A percentile compares a stretch with the other conserved stretches of the same genome.
phyloP scores from a whole-genome alignment of 2,797 vertebrate species.

The Somateria mollissima region DNA sequence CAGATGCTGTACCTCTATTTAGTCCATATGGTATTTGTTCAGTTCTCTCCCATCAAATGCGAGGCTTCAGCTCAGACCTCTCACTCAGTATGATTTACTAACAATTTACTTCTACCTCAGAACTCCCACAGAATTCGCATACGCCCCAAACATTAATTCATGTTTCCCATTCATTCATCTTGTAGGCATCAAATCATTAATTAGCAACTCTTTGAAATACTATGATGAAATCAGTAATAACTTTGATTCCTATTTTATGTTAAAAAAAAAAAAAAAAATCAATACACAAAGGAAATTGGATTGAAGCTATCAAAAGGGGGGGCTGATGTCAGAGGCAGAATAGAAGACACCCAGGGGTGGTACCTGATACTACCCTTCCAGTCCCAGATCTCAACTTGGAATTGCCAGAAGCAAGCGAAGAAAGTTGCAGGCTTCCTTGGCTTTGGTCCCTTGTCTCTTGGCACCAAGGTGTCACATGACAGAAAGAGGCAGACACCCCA shows the following conservation, averaged over 20 bases:
- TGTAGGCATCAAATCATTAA: neutral
- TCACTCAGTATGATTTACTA: neutral
- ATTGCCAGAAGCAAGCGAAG: neutral
- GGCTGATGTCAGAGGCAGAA: neutral
- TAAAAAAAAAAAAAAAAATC: neutral
- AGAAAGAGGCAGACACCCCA: neutral
- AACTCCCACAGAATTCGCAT: neutral
- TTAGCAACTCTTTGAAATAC: neutral
- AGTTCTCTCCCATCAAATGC: neutral
- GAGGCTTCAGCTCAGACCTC: slow-evolving; percentile 10
- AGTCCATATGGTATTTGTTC: neutral
- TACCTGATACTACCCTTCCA: rapidly evolving
- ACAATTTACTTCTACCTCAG: slow-evolving; percentile 37
- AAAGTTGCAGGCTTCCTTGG: neutral
- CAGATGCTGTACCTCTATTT: neutral
- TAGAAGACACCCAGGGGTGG: neutral
- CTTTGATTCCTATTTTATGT: neutral
- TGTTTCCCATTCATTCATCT: slow-evolving; percentile 1
- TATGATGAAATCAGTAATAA: neutral
- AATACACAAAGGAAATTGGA: neutral
- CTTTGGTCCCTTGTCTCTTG: neutral
- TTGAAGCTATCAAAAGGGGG: neutral
- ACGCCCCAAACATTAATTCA: slow-evolving; percentile 17
- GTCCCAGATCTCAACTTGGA: neutral
- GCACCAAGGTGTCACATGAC: neutral